phyloP scores from a whole-genome alignment of 2,113 vertebrate genomes.

The Anguilla rostrata region DNA sequence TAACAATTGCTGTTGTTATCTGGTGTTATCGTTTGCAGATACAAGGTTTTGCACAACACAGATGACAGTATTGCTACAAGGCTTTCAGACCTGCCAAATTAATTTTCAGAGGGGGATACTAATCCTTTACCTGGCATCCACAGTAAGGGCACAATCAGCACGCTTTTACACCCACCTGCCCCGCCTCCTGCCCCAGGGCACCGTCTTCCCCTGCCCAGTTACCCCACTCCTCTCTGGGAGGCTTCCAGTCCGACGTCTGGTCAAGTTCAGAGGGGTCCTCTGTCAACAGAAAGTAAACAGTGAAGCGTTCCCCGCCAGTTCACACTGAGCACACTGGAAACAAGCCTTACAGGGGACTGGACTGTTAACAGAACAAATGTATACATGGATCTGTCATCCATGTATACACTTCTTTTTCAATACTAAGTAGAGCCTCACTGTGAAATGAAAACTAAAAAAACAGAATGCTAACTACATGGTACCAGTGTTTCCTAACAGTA shows the following conservation, averaged over 20 bases:
- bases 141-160: neutral
- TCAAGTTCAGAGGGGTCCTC: slow-evolving; percentile 48
- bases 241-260: slow-evolving; percentile 59
- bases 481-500: too few species aligned
- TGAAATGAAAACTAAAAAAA: too few species aligned
- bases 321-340: neutral
- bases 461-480: too few species aligned
- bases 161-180: slow-evolving; percentile 14
- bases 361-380: neutral
- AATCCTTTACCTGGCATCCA: neutral
- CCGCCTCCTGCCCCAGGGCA: slow-evolving; percentile 32
- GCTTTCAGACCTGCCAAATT: neutral
- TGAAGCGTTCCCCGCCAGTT: neutral
- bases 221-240: slow-evolving; percentile 59
- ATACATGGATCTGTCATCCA: too few species aligned
- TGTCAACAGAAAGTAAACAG: slow-evolving; percentile 25
- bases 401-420: too few species aligned
- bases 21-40: neutral
- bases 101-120: too few species aligned
- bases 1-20: neutral
- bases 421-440: too few species aligned
- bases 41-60: neutral
- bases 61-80: neutral
- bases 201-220: slow-evolving; percentile 57
- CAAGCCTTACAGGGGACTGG: neutral